Percentiles rank a stretch among this genome's conserved stretches.
phyloP scores from a whole-genome alignment of 1,140 invertebrate genomes.

The Bombus difficillimus region DNA sequence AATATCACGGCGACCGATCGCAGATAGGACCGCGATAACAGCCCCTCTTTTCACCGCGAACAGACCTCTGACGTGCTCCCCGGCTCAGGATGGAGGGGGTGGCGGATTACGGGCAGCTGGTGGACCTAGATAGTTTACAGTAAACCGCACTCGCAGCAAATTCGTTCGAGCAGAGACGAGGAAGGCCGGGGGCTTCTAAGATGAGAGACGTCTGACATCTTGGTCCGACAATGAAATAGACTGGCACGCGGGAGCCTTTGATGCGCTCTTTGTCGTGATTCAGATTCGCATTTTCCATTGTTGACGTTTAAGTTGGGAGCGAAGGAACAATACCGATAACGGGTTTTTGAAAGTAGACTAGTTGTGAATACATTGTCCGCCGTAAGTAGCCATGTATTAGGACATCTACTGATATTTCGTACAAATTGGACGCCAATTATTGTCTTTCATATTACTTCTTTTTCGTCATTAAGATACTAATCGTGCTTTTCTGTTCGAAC shows the following conservation, averaged over 20 bases:
- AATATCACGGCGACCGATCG: constrained; percentile 77
- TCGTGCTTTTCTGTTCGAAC: no score
- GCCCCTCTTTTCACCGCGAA: constrained; percentile 73
- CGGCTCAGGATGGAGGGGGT: constrained; percentile 34
- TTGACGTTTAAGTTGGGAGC: not conserved
- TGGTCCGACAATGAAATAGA: constrained; percentile 60
- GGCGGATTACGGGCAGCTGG: constrained; percentile 80
- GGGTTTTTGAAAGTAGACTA: not conserved
- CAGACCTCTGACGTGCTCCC: constrained; percentile 45
- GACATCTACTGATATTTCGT: no score
- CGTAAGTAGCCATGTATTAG: no score
- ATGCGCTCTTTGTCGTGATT: constrained; percentile 22
- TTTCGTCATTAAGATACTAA: no score
- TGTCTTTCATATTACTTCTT: no score
- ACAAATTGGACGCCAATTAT: no score
- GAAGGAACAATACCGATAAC: no score
- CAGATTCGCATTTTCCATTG: not conserved
- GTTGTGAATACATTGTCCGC: no score
- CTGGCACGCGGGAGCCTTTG: not conserved
- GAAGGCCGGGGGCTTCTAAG: not conserved
- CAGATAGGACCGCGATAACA: constrained; percentile 76
- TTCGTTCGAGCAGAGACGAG: constrained; percentile 47
- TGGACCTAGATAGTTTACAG: constrained; percentile 70
- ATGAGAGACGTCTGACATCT: constrained; percentile 56
- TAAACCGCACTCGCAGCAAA: constrained; percentile 65